Conservation (phyloP, 2,113 vertebrate genomes). For the Pampusana beccarii region DNA sequence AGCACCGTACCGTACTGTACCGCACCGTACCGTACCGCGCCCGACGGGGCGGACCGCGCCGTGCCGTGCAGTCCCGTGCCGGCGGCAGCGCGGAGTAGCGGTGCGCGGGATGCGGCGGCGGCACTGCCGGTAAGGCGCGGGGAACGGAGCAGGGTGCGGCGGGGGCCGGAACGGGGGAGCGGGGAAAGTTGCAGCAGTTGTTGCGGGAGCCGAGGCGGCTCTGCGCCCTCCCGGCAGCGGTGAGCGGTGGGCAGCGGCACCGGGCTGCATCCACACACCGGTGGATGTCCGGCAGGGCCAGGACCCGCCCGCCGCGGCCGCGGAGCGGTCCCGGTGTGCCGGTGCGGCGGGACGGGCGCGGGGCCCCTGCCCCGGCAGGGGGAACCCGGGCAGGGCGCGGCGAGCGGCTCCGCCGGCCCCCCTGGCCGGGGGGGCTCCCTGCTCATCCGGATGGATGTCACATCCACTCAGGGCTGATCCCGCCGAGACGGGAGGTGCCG, state of each 20-base stretch:
- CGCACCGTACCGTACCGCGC: background rate
- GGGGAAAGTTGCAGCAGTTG: slow-evolving; percentile 25
- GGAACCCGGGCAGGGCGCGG: background rate
- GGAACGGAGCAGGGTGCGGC: background rate
- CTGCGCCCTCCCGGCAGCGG: background rate
- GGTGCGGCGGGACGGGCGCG: background rate
- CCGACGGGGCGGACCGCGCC: background rate
- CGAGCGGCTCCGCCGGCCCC: background rate
- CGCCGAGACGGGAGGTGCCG: slow-evolving; percentile 1
- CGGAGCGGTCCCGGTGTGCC: background rate
- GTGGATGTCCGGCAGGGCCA: background rate
- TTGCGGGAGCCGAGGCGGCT: background rate
- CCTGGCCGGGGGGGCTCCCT: background rate
- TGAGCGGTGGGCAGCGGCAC: background rate
- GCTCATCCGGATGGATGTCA: slow-evolving; percentile 69
- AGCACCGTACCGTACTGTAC: background rate
- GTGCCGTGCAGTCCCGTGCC: background rate
- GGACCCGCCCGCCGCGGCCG: background rate
- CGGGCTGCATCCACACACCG: background rate
- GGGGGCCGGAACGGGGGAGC: background rate
- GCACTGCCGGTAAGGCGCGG: background rate
- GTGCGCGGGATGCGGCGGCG: background rate
- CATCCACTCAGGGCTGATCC: slow-evolving; percentile 65
- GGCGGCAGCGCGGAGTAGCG: background rate
- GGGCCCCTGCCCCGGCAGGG: background rate